Evolutionary conservation across 2,797 vertebrate genomes (phyloP).

Genomic region (Esox lucius): DNA sequence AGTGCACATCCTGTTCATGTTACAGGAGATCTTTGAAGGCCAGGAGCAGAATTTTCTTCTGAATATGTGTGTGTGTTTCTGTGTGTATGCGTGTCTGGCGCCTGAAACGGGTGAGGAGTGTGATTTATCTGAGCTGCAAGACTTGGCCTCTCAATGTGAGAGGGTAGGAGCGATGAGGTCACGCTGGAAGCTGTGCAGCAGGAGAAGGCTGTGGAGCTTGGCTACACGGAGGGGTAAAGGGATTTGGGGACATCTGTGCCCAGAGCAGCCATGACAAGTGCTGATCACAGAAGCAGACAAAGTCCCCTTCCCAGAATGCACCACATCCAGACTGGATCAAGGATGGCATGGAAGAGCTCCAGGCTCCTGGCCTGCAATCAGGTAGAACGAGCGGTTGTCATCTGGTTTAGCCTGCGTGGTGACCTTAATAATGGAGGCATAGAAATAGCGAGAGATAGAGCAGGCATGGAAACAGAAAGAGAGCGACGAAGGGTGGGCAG

Average conservation of each 20-base stretch:
- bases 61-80: not conserved
- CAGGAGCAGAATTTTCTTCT: not conserved
- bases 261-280: not conserved
- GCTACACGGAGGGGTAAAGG: not conserved
- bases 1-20: conserved; percentile 49
- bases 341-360: not conserved
- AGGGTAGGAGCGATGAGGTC: conserved; percentile 29
- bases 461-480: too few species aligned
- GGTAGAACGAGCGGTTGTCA: not conserved
- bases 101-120: not conserved
- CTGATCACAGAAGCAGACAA: not conserved
- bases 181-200: not conserved
- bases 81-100: not conserved
- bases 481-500: too few species aligned
- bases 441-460: too few species aligned
- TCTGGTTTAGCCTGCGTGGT: not conserved
- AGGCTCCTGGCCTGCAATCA: not conserved
- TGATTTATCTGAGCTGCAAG: not conserved
- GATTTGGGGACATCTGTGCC: not conserved
- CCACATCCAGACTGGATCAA: not conserved
- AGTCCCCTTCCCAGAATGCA: not conserved
- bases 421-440: too few species aligned
- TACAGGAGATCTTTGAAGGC: not conserved
- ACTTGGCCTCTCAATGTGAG: conserved; percentile 8
- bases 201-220: not conserved